These are phyloP conservation scores for Coreoperca whiteheadi DNA, from an alignment of 2,113 vertebrate genomes.

Conservation along the genomic window DNA sequence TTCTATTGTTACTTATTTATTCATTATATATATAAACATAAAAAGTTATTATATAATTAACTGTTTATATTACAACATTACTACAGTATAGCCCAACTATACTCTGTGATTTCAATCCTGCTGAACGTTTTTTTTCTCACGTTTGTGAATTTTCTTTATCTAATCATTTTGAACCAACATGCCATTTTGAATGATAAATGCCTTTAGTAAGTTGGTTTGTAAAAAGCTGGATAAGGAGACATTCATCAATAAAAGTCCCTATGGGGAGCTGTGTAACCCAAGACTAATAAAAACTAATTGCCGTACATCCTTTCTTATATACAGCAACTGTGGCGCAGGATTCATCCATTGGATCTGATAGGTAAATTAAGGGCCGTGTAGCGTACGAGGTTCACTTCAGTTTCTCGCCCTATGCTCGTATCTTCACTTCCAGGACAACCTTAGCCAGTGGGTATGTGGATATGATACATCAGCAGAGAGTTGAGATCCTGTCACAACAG, in stretches of 20 bases:
- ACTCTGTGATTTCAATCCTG: background rate
- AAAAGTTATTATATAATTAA: background rate
- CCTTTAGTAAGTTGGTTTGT: background rate
- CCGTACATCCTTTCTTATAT: too few relatives aligned
- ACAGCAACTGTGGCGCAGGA: background rate
- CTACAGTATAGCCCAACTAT: background rate
- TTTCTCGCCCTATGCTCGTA: constrained; percentile 68
- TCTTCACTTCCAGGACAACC: constrained; percentile 66
- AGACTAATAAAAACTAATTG: background rate
- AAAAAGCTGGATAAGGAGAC: background rate
- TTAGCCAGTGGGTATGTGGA: constrained; percentile 29
- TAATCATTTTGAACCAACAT: background rate
- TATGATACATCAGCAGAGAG: background rate
- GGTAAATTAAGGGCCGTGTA: too few relatives aligned
- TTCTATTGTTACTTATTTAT: background rate
- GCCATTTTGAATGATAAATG: background rate
- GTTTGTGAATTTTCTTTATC: background rate
- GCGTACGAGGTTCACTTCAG: background rate
- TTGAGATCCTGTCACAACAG: background rate
- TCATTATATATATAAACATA: background rate
- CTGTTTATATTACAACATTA: background rate
- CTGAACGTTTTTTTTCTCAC: background rate
- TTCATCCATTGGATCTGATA: background rate
- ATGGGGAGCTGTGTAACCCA: background rate
- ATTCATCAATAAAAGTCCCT: background rate